Base-by-base conservation (phyloP, 1,140 invertebrate genomes). In the Meloidogyne hapla region DNA sequence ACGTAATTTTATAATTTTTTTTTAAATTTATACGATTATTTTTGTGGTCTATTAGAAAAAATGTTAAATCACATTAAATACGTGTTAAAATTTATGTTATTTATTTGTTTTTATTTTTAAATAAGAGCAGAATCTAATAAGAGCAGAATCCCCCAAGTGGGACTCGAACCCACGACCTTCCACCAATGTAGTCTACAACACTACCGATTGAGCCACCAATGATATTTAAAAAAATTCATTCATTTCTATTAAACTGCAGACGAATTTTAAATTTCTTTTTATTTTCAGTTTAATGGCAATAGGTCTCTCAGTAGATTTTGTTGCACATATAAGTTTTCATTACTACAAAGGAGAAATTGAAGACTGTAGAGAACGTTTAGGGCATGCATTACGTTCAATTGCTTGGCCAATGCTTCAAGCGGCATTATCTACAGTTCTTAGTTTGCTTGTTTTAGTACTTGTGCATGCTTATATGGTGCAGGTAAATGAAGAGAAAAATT, bases 331-430 rank as follows among this genome's bases (percentile, higher is more conserved):
- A 18, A 88, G 86, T 45, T 88, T 89, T 76, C 85, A 86, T 71
- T 86, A 86, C 56, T 56, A 94, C 93, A 12, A 83, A 26, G 86
- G 86, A 71, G 84, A 87, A 65, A 80, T 84, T 1, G 91, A 91
- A 80, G 89, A 84, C 63, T n/a, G 62, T 23, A 91, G 93, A 61
- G 93, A 94, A 21, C 90, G 92, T 69, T 93, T 97, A 0, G 91
- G 90, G 68, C 92, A 94, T 81, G 93, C 94, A 70, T 89, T 98
- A 0, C 93, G 94, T 85, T 93, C 93, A 1, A 89, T 98, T 0
- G 95, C 95, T 1, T 88, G 96, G 33, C 95, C 96, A 0, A 96
- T 98, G 77, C 90, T 96, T n/a, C 95, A 98, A 88, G 95, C 95
- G 15, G 94, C 94, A 0, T 89, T 93, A 0, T 96, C 94, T 8